Evolutionary conservation across 2,113 vertebrate species (phyloP).

Genomic region (Spilogale gracilis): DNA sequence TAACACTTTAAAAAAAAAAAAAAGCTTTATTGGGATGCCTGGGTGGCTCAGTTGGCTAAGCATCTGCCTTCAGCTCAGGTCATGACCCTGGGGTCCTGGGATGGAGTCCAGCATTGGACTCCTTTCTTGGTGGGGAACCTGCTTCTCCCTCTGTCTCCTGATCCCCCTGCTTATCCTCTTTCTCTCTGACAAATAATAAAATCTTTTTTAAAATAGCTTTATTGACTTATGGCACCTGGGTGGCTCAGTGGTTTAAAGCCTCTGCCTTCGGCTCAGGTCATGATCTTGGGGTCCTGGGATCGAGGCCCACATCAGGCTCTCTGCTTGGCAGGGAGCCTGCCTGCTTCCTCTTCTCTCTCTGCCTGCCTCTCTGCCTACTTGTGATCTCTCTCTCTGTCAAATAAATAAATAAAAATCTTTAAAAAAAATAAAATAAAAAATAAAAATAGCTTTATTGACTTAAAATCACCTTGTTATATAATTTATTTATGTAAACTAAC

Average conservation of each 20-base stretch:
- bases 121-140: background rate
- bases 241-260: no score
- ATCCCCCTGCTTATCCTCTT: background rate
- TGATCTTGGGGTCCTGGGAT: no score
- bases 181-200: background rate
- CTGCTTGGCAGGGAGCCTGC: no score
- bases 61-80: background rate
- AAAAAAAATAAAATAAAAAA: no score
- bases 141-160: background rate
- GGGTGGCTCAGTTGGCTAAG: background rate
- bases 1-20: background rate
- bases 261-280: no score
- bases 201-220: background rate
- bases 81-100: background rate
- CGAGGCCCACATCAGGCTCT: no score
- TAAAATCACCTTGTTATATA: background rate
- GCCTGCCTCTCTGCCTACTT: no score
- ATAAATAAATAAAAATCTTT: no score
- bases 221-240: no score
- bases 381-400: no score
- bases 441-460: background rate
- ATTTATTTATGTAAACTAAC: background rate
- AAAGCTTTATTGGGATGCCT: background rate
- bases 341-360: no score
- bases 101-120: background rate